Conservation (phyloP, 2,888 invertebrate genomes). For the Eupithecia abbreviata region DNA sequence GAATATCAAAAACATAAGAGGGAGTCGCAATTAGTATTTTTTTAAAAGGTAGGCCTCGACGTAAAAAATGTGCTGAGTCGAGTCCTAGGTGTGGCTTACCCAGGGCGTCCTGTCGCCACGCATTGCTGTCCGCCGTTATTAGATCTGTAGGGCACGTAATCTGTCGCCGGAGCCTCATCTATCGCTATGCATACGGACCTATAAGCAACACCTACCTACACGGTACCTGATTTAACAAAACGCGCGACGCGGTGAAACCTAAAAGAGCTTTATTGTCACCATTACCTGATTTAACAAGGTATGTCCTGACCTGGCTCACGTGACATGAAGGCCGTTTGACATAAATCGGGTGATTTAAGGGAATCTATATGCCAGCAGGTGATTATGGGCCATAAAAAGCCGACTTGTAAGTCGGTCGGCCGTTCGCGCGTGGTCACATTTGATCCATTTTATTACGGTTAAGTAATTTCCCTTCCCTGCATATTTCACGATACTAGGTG, state of each 20-base stretch:
- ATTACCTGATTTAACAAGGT: conserved; percentile 1
- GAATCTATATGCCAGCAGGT: neutral
- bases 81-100: neutral
- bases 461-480: neutral
- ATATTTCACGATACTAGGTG: neutral
- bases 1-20: neutral
- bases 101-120: neutral
- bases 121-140: neutral
- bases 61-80: neutral
- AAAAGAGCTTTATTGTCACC: neutral
- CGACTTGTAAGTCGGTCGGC: neutral
- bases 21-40: neutral
- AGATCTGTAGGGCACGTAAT: neutral
- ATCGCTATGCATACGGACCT: neutral
- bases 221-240: neutral
- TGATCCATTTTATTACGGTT: conserved; percentile 6
- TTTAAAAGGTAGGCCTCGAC: neutral
- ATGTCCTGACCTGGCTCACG: neutral
- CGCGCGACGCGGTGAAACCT: neutral
- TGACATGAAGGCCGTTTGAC: conserved; percentile 1
- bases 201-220: neutral
- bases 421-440: conserved; percentile 5
- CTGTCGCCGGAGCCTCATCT: neutral
- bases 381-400: conserved; percentile 9
- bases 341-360: conserved; percentile 2